phyloP scores from a whole-genome alignment of 2,797 vertebrate genomes.

The Labeo calbasu region DNA sequence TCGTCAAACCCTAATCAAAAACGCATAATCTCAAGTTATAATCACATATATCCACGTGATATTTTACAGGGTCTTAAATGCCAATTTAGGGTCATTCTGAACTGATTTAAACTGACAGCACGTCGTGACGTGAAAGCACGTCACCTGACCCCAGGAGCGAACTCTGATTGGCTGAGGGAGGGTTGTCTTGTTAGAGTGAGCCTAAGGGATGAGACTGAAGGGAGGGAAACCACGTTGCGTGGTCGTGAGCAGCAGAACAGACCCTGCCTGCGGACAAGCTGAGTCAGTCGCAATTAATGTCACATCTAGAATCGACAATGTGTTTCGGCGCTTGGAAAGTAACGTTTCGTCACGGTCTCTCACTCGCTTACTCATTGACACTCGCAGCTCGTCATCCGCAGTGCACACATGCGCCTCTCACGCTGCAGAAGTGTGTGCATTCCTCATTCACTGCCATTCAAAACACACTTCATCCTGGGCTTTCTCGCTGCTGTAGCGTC shows the following conservation, averaged over 20 bases:
- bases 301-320: conserved; percentile 52
- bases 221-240: conserved; percentile 51
- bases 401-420: conserved; percentile 64
- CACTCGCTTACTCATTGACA: conserved; percentile 44
- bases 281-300: conserved; percentile 60
- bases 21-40: not conserved
- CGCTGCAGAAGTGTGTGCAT: conserved; percentile 64
- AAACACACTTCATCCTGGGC: conserved; percentile 46
- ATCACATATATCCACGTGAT: not conserved
- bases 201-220: conserved; percentile 7
- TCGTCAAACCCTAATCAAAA: not conserved
- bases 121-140: too few relatives aligned
- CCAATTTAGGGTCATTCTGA: conserved; percentile 3
- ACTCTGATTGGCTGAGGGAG: conserved; percentile 66
- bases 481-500: conserved; percentile 43
- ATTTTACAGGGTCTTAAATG: not conserved
- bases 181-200: conserved; percentile 10
- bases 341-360: conserved; percentile 55
- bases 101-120: conserved; percentile 68
- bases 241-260: conserved; percentile 58
- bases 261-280: conserved; percentile 69
- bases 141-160: conserved; percentile 64
- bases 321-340: conserved; percentile 22
- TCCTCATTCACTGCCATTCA: conserved; percentile 50
- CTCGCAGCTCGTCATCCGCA: conserved; percentile 50